Conservation (phyloP, 2,113 vertebrate genomes). For the Plecturocebus donacophilus region DNA sequence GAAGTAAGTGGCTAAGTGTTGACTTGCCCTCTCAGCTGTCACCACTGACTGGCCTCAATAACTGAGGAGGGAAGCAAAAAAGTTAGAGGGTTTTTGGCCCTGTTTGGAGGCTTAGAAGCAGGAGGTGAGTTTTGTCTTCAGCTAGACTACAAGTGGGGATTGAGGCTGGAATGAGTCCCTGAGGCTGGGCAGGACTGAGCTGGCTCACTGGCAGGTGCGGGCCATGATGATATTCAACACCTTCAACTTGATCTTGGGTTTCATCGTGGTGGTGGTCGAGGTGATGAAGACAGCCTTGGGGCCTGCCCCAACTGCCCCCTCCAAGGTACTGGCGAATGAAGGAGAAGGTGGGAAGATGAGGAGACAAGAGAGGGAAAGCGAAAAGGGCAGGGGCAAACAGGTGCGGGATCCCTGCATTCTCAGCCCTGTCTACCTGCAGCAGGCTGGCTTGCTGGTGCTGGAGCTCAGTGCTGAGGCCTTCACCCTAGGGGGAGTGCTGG, state of each 20-base stretch:
- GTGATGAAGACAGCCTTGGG: constrained; percentile 73
- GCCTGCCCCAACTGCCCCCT: neutral
- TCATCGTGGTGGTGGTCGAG: constrained; percentile 62
- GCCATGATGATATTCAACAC: constrained; percentile 75
- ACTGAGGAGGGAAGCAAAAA: neutral
- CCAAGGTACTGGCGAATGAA: constrained; percentile 58
- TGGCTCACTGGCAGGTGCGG: constrained; percentile 67
- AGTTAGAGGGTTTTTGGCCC: neutral
- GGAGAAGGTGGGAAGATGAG: neutral
- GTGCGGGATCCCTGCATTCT: neutral
- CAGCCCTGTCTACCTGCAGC: constrained; percentile 53
- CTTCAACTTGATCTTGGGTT: constrained; percentile 65
- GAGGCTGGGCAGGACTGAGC: constrained; percentile 18
- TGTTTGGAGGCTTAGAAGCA: neutral
- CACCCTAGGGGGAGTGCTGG: constrained; percentile 61
- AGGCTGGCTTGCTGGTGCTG: constrained; percentile 58
- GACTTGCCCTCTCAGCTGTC: constrained; percentile 14
- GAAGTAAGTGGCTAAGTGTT: neutral
- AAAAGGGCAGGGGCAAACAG: neutral
- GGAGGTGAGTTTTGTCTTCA: constrained; percentile 7
- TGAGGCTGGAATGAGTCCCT: neutral
- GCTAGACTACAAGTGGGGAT: neutral
- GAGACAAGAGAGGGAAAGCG: neutral
- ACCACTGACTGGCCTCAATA: neutral
- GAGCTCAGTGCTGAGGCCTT: constrained; percentile 67